phyloP scores from a whole-genome alignment of 2,888 invertebrate genomes.

The Calameuta idolon region DNA sequence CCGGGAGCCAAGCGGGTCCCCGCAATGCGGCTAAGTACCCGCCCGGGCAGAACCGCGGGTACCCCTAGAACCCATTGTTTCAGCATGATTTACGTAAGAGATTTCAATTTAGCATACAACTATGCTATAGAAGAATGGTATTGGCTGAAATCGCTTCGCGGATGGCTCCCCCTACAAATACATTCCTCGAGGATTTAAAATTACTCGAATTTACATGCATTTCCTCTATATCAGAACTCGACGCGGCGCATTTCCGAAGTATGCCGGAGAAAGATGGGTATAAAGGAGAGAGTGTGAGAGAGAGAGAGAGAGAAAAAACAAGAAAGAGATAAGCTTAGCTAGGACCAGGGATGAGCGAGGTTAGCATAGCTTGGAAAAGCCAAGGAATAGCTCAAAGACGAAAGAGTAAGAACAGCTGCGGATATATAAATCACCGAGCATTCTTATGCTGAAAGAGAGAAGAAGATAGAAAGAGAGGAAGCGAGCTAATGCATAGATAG shows the following conservation, averaged over 20 bases:
- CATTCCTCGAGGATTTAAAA: conserved; percentile 22
- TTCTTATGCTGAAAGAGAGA: neutral
- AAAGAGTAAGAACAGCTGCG: conserved; percentile 34
- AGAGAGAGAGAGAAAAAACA: neutral
- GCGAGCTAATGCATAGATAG: no score
- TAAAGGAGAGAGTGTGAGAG: neutral
- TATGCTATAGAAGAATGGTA: conserved; percentile 24
- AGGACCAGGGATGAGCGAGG: neutral
- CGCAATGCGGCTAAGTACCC: conserved; percentile 61
- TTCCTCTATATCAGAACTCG: conserved; percentile 19
- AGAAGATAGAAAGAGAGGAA: neutral
- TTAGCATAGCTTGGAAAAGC: neutral
- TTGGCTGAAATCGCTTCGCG: conserved; percentile 21
- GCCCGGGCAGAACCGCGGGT: conserved; percentile 50
- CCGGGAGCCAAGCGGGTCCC: conserved; percentile 41
- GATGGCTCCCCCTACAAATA: conserved; percentile 14
- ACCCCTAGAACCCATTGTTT: conserved; percentile 46
- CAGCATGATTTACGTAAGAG: conserved; percentile 54
- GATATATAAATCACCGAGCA: conserved; percentile 43
- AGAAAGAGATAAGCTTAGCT: conserved; percentile 7
- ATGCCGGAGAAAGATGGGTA: neutral
- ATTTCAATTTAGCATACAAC: conserved; percentile 49
- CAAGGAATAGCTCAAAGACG: conserved; percentile 24
- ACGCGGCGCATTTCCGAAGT: conserved; percentile 7
- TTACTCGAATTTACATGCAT: conserved; percentile 22